These are phyloP conservation scores for Tillus elongatus DNA, from an alignment of 2,888 invertebrate genomes.

Conservation along the genomic window DNA sequence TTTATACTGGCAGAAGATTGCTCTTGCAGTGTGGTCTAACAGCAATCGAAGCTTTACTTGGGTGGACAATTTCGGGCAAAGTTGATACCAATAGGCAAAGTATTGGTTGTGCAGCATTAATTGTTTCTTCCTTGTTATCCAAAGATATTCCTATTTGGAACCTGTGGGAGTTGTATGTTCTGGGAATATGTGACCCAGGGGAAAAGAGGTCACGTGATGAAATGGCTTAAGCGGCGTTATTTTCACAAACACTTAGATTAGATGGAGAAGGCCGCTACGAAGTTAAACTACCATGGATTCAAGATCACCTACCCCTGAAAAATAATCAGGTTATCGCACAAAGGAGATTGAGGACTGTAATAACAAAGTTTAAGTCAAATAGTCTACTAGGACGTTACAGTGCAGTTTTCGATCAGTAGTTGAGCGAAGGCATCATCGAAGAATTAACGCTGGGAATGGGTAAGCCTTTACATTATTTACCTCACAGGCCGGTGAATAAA, in stretches of 20 bases:
- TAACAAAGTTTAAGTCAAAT: slow-evolving; percentile 18
- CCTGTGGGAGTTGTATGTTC: slow-evolving; percentile 29
- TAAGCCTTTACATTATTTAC: slow-evolving; percentile 21
- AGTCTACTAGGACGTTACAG: neutral
- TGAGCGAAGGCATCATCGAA: slow-evolving; percentile 17
- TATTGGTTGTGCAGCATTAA: too few species aligned
- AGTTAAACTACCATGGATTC: slow-evolving; percentile 30
- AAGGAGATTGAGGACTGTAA: slow-evolving; percentile 21
- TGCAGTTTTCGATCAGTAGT: slow-evolving; percentile 26
- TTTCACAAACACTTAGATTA: slow-evolving; percentile 24
- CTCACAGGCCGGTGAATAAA: slow-evolving; percentile 16
- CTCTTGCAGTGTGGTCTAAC: too few species aligned
- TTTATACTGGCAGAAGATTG: too few species aligned
- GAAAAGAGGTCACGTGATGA: slow-evolving; percentile 21
- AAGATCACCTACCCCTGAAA: slow-evolving; percentile 27
- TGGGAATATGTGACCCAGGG: slow-evolving; percentile 29
- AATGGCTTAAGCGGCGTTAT: slow-evolving; percentile 21
- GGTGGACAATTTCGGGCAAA: too few species aligned
- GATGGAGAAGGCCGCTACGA: slow-evolving; percentile 28
- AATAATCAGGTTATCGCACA: slow-evolving; percentile 22
- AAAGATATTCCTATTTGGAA: too few species aligned
- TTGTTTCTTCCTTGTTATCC: too few species aligned
- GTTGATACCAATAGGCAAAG: too few species aligned
- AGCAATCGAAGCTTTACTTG: too few species aligned
- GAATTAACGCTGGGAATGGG: slow-evolving; percentile 5